A percentile compares a stretch with the other conserved stretches of the same genome.
Evolutionary conservation across 2,888 invertebrate species (phyloP).

Genomic region (Teleogryllus oceanicus): DNA sequence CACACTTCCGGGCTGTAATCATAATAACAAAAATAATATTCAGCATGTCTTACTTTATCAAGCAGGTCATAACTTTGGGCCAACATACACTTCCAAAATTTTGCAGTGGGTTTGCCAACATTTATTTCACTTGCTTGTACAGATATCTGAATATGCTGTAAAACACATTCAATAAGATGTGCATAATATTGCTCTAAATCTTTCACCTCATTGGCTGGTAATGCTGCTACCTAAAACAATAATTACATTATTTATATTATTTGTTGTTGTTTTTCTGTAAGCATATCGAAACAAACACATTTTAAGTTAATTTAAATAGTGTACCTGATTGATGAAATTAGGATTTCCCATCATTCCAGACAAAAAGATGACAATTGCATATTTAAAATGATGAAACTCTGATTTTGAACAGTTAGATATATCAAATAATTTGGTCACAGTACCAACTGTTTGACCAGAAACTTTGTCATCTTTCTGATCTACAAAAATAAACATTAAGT

Average conservation of each 20-base stretch:
- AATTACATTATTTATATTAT: not conserved
- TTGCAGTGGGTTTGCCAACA: slow-evolving; percentile 54
- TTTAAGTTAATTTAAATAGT: no score
- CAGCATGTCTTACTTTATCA: slow-evolving; percentile 58
- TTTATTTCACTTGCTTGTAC: slow-evolving; percentile 61
- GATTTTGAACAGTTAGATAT: not conserved
- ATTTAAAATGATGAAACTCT: slow-evolving; percentile 81
- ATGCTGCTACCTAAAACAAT: slow-evolving; percentile 47
- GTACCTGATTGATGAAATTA: slow-evolving; percentile 64
- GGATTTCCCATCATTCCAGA: slow-evolving; percentile 64
- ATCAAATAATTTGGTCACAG: not conserved
- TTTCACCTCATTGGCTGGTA: slow-evolving; percentile 51
- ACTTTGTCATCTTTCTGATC: not conserved
- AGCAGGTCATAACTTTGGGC: slow-evolving; percentile 75
- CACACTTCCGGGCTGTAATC: no score
- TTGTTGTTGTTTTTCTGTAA: not conserved
- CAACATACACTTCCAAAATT: slow-evolving; percentile 79
- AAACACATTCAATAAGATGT: slow-evolving; percentile 62
- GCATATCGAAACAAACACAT: not conserved
- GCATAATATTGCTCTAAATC: slow-evolving; percentile 63
- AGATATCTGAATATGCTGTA: slow-evolving; percentile 64
- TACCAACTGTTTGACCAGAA: not conserved
- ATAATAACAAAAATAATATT: no score
- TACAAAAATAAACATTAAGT: not conserved
- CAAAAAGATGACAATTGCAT: slow-evolving; percentile 70